Percentiles rank a stretch among this genome's conserved stretches.
Conservation (phyloP, 2,113 vertebrate genomes). For the Bubalus kerabau region DNA sequence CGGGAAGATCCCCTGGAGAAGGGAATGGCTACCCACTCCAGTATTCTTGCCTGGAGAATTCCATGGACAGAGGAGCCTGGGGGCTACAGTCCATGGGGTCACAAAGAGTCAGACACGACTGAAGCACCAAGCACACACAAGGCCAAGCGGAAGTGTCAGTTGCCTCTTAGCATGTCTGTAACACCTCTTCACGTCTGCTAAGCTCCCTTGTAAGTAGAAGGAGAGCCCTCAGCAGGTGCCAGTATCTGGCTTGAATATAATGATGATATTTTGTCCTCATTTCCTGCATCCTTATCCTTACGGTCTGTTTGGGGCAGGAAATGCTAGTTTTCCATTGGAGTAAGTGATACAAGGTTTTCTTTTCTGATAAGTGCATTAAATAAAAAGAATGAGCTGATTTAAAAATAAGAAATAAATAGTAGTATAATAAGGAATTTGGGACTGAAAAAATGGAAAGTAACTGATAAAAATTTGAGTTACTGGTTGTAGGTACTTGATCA, state of each 20-base stretch:
- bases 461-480: neutral
- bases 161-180: rapidly evolving
- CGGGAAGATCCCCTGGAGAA: neutral
- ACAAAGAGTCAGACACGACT: neutral
- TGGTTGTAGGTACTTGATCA: neutral
- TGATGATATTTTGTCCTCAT: neutral
- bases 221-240: neutral
- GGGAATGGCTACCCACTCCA: neutral
- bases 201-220: too few species aligned
- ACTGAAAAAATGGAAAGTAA: neutral
- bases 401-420: neutral
- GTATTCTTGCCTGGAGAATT: neutral
- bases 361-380: neutral
- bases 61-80: neutral
- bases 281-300: neutral
- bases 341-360: neutral
- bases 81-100: neutral
- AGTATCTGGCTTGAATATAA: neutral
- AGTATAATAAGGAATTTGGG: neutral
- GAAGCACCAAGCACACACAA: neutral
- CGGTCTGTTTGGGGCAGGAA: neutral
- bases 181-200: neutral
- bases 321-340: neutral
- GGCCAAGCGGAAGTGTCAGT: neutral
- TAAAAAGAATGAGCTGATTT: neutral